Conservation (phyloP, 1,140 invertebrate genomes). For the Tetramorium simillimum region DNA sequence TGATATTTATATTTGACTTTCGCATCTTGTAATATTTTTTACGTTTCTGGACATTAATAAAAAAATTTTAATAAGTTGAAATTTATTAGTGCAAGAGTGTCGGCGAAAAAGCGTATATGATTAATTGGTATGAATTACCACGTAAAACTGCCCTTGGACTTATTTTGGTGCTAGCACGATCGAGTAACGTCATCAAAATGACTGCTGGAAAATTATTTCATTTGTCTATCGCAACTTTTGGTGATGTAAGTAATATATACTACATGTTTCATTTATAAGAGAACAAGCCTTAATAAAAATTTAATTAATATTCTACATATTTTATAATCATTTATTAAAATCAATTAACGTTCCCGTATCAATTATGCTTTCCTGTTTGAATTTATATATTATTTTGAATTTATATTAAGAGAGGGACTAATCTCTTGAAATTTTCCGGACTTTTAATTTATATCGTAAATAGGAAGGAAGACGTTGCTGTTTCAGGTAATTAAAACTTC, state of each 20-base stretch:
- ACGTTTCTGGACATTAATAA: neutral
- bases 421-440: neutral
- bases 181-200: conserved; percentile 65
- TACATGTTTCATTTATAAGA: neutral
- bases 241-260: conserved; percentile 59
- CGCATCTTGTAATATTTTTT: neutral
- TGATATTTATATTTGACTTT: neutral
- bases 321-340: conserved; percentile 14
- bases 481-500: conserved; percentile 64
- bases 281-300: conserved; percentile 30
- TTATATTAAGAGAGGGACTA: neutral
- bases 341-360: neutral
- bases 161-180: conserved; percentile 68
- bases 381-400: neutral
- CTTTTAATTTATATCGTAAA: conserved; percentile 9
- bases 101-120: conserved; percentile 66
- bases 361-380: conserved; percentile 1
- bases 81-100: conserved; percentile 66
- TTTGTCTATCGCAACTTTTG: conserved; percentile 61
- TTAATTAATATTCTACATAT: neutral
- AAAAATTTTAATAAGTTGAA: neutral
- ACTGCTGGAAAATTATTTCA: conserved; percentile 75
- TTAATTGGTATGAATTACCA: conserved; percentile 72
- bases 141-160: conserved; percentile 59
- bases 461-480: conserved; percentile 31